Evolutionary conservation across 2,888 invertebrate genomes (phyloP), one percentile per base, ranked within the genome.

Genomic region (Ecliptopera silaceata): DNA sequence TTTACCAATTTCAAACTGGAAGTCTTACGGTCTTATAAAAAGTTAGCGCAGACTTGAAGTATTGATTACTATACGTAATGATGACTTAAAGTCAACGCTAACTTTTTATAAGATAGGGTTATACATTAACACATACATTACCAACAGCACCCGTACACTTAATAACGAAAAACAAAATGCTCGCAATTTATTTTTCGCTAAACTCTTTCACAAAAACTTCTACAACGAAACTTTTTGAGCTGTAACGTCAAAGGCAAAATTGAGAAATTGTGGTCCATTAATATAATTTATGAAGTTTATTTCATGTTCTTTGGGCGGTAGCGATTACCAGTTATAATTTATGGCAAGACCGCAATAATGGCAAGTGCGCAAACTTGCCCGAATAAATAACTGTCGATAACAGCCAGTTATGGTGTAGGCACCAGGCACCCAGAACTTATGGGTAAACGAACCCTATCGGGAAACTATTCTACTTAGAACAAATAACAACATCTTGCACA

Each of bases 281-380:
- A 18, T 31, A 31, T 44, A 18, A 51, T 8, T 36, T 51, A 44
- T 41, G 31, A 8, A 17, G 43, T 51, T 43, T 20, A 22, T 50
- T 34, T 36, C 22, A 18, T 52, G 44, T 45, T 41, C 20, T 41
- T 8, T 36, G 41, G 12, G 22, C 31, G 20, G 13, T 26, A 39
- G 42, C 13, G 18, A 48, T 48, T 38, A 36, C 48, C 43, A 54
- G 13, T 29, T 2, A 13, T 44, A 10, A 48, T 42, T 36, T 48
- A 44, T 36, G 31, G 32, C 38, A 42, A 36, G 38, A 47, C 54
- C 54, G 36, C 47, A 47, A 36, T 47, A 36, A 48, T 18, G 29
- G 32, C 43, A 48, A 55, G 48, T 53, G 48, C 26, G 43, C 38
- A 26, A 55, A 55, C 55, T 55, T 55, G 38, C 55, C 54, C 48